Base-by-base conservation (phyloP, 2,888 invertebrate genomes). In the Allolobophora icterica region DNA sequence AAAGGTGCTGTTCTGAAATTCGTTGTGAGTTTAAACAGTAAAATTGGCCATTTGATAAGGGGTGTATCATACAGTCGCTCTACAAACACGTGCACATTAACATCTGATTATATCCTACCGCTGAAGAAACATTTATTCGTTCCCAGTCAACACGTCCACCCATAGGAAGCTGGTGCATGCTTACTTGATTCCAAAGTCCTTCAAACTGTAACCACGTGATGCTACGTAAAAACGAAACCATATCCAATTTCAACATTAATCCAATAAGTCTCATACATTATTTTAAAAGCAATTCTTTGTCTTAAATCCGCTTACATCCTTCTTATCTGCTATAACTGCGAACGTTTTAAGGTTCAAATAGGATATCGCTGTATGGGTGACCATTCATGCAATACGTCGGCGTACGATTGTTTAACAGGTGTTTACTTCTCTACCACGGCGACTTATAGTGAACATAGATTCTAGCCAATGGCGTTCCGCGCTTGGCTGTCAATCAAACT, bases 361-460 rank as follows among this genome's bases (percentile, higher is more conserved):
- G 8, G 8, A n/a, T n/a, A 71, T 71, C 71, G 52, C 1, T 71
- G n/a, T n/a, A 71, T 71, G n/a, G 8, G 71, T 71, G 71, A n/a
- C n/a, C 71, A 71, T n/a, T 71, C 71, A 71, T n/a, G 71, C 71
- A n/a, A n/a, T n/a, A n/a, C 71, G 71, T 71, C 19, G 87, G 34
- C 87, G 87, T n/a, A n/a, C n/a, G n/a, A n/a, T 38, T 87, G 38
- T 38, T 84, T 38, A 87, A 87, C 34, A 87, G 87, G 87, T 87
- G 87, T 87, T 87, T 87, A 87, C 87, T 87, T 87, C 38, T 35
- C 35, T 34, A 71, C 71, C 71, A 71, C 30, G n/a, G n/a, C n/a
- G 71, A 71, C 71, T 71, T 71, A 8, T n/a, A n/a, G 4, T 30
- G 30, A 71, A 21, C 87, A n/a, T 24, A 87, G 87, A 34, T 34